These are phyloP conservation scores for Astur gentilis DNA, from an alignment of 2,113 vertebrate species.

Conservation along the genomic window DNA sequence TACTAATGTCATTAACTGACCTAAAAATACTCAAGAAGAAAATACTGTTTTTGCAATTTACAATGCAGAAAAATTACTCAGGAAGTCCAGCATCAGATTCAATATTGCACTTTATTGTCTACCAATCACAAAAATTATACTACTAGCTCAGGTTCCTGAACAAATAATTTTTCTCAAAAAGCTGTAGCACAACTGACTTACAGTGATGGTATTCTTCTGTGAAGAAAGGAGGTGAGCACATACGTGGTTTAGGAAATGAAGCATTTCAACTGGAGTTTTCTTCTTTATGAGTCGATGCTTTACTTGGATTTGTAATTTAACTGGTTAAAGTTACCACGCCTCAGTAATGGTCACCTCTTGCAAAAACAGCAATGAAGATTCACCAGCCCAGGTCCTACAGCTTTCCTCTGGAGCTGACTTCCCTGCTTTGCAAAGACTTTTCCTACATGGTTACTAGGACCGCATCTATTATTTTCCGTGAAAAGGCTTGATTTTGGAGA, in stretches of 20 bases:
- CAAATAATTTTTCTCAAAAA: background rate
- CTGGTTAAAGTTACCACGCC: background rate
- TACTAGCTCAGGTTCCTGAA: background rate
- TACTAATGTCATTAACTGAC: background rate
- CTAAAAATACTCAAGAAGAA: background rate
- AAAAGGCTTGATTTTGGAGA: background rate
- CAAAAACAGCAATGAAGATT: background rate
- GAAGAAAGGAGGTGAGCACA: background rate
- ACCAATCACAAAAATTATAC: background rate
- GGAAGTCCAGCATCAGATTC: background rate
- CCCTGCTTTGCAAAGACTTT: background rate
- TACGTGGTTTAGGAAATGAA: background rate
- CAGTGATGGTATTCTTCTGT: background rate
- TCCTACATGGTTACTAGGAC: background rate
- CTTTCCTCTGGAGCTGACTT: background rate
- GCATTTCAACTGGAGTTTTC: background rate
- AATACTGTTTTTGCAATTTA: background rate
- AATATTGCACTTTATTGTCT: background rate
- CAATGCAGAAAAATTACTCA: background rate
- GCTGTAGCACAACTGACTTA: background rate
- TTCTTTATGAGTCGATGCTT: background rate
- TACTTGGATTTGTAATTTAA: background rate
- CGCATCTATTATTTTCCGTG: background rate
- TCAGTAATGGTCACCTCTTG: background rate
- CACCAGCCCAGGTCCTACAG: background rate